Base-by-base conservation (phyloP, 2,113 vertebrate genomes). In the Oceanites oceanicus region DNA sequence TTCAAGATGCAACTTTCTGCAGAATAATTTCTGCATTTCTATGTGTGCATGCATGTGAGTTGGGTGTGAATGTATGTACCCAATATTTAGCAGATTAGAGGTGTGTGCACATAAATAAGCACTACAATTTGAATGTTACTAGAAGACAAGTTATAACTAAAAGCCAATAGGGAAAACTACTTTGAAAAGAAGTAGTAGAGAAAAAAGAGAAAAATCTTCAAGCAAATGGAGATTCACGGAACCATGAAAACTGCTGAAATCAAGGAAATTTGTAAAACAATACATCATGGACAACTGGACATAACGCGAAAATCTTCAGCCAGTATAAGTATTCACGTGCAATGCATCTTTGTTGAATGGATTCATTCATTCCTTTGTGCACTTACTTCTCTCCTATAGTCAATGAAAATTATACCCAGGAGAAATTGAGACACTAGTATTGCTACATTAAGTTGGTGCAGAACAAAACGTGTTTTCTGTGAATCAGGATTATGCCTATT, bases 211-310 rank as follows among this genome's bases (percentile, higher is more conserved):
- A 66, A 84, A 89, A 67, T 18, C 26, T 67, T 84, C 52, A 81
- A 63, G 45, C 40, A 91, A 56, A 71, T 30, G 63, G 70, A 81
- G 50, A 70, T 27, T 65, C 58, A 85, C 7, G 65, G 36, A 91
- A 75, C 62, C 59, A 68, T 15, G 22, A 79, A 79, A 93, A 76
- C 27, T 93, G 70, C 74, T 93, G 88, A 92, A 95, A 92, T 66
- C 45, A 80, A 78, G 81, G 52, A 79, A 92, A 67, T 80, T 25
- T 76, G 23, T 58, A 70, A 86, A 94, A 77, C 29, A 91, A 29
- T 84, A 67, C 16, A 47, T 52, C 70, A 59, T 15, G 61, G 66
- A 29, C 47, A 75, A 77, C 86, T 91, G 91, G 72, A 80, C 8
- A 25, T 16, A 86, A 42, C 7, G 42, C 6, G 20, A 93, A 92